A percentile compares a stretch with the other conserved stretches of the same genome.
phyloP scores from a whole-genome alignment of 2,113 vertebrate species.

The Eonycteris spelaea region DNA sequence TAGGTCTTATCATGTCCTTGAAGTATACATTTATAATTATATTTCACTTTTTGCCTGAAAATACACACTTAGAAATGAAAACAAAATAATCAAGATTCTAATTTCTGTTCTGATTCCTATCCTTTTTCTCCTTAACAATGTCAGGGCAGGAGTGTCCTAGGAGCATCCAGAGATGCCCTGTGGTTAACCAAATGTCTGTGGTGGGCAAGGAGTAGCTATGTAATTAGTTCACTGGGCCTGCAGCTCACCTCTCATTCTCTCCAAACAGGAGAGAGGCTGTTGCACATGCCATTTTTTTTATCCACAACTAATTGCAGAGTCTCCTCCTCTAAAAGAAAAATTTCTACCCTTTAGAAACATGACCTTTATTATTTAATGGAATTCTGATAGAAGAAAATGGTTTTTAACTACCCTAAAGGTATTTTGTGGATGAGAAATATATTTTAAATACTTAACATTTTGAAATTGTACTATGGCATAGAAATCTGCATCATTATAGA shows the following conservation, averaged over 20 bases:
- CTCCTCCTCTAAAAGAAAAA: constrained; percentile 2
- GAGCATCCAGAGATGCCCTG: neutral
- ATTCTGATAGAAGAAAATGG: constrained; percentile 27
- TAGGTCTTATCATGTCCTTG: constrained; percentile 35
- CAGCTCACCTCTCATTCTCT: neutral
- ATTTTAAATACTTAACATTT: constrained; percentile 41
- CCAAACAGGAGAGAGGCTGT: neutral
- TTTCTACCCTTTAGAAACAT: neutral
- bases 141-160: neutral
- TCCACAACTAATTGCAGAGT: neutral
- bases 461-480: constrained; percentile 42
- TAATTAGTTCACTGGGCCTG: constrained; percentile 24
- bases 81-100: constrained; percentile 10
- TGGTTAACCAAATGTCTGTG: constrained; percentile 32
- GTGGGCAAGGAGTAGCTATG: neutral
- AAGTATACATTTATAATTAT: constrained; percentile 4
- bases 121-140: constrained; percentile 4
- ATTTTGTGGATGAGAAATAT: constrained; percentile 58
- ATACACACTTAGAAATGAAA: constrained; percentile 32
- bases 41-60: constrained; percentile 4
- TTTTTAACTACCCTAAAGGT: neutral
- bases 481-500: constrained; percentile 29
- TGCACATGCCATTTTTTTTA: neutral
- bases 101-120: neutral
- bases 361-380: constrained; percentile 29